Percentiles rank a stretch among this genome's conserved stretches.
phyloP scores from a whole-genome alignment of 2,797 vertebrate genomes.

The Paratrypauchen microcephalus region DNA sequence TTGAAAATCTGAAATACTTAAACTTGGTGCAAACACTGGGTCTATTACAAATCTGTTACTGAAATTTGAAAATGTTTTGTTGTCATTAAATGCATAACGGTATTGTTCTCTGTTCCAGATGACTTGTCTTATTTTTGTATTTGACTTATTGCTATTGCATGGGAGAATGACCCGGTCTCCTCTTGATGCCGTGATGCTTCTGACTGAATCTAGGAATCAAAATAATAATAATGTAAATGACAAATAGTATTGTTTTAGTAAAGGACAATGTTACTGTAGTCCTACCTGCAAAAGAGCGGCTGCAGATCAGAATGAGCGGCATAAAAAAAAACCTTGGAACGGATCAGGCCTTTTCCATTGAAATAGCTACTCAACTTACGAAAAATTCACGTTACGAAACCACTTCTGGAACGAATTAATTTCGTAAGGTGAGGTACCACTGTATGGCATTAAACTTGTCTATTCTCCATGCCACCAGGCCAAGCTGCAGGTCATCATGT shows the following conservation, averaged over 20 bases:
- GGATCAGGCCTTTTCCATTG: too few relatives aligned
- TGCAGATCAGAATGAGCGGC: constrained; percentile 12
- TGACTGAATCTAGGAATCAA: rapidly evolving
- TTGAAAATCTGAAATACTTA: constrained; percentile 28
- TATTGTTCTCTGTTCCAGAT: constrained; percentile 6
- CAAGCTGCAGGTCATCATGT: too few relatives aligned
- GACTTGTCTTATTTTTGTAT: rapidly evolving
- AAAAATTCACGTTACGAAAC: too few relatives aligned
- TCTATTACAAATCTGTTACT: constrained; percentile 20
- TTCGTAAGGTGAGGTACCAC: too few relatives aligned
- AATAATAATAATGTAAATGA: background rate
- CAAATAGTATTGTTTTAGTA: background rate
- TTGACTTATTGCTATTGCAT: constrained; percentile 27
- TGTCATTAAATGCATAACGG: rapidly evolving
- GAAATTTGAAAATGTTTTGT: constrained; percentile 6
- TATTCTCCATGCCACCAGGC: too few relatives aligned
- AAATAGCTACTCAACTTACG: too few relatives aligned
- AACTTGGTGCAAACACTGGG: rapidly evolving
- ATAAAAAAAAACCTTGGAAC: too few relatives aligned
- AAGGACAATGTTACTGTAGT: background rate
- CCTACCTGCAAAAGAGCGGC: constrained; percentile 34
- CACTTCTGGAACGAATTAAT: too few relatives aligned
- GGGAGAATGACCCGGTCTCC: constrained; percentile 19
- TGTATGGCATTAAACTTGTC: too few relatives aligned
- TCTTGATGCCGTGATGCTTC: background rate